A percentile compares a stretch with the other conserved stretches of the same genome.
Conservation (phyloP, 2,888 invertebrate genomes). For the Drosophila paucipuncta region DNA sequence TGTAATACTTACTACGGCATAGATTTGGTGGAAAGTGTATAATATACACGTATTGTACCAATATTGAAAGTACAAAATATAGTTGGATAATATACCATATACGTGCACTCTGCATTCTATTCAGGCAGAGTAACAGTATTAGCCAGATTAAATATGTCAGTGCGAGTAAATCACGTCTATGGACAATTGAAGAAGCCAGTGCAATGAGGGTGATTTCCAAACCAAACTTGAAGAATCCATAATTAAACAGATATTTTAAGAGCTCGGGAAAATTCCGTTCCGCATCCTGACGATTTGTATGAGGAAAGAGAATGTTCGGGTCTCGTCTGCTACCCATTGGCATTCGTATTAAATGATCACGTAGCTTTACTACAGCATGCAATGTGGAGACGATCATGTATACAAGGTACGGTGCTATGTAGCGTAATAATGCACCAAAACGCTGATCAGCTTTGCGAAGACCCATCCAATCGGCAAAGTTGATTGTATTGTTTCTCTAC, state of each 20-base stretch:
- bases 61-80: conserved; percentile 91
- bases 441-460: conserved; percentile 88
- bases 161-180: conserved; percentile 94
- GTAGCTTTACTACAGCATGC: conserved; percentile 93
- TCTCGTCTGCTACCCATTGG: conserved; percentile 85
- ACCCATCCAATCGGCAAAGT: conserved; percentile 94
- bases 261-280: conserved; percentile 92
- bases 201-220: conserved; percentile 95
- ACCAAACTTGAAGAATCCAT: conserved; percentile 98
- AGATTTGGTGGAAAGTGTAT: conserved; percentile 95
- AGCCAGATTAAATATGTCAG: conserved; percentile 95
- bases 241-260: conserved; percentile 95
- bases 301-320: conserved; percentile 91
- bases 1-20: conserved; percentile 89
- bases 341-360: conserved; percentile 89
- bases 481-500: conserved; percentile 59
- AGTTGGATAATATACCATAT: conserved; percentile 94
- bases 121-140: conserved; percentile 89
- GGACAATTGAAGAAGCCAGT: conserved; percentile 93
- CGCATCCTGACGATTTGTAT: conserved; percentile 91
- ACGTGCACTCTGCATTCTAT: conserved; percentile 88
- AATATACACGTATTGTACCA: conserved; percentile 94
- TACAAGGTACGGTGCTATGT: conserved; percentile 92
- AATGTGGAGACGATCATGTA: conserved; percentile 94
- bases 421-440: conserved; percentile 87